Base-by-base conservation (phyloP, 2,888 invertebrate species). In the Lithophane ornitopus region DNA sequence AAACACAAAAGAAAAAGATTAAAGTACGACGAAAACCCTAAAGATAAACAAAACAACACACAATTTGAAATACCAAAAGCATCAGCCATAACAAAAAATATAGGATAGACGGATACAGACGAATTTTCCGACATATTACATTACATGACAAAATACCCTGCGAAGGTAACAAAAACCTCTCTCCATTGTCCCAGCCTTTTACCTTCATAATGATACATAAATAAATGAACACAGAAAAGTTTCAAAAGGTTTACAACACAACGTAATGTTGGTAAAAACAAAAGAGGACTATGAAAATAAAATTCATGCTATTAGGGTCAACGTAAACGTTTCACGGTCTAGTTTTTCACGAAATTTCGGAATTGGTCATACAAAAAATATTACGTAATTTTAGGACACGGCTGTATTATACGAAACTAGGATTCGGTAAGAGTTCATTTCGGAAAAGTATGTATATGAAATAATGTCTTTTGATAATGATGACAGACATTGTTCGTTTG, bases 211-310 rank as follows among this genome's bases (percentile, higher is more conserved):
- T 79, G 79, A 76, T 67, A 71, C 66, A 74, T 79, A 85, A 74
- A 84, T 85, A 84, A 84, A 82, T 71, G 73, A 74, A 82, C 79
- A 69, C 69, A 83, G 66, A 34, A 49, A 70, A 71, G 75, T 79
- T 78, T 68, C 74, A 73, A 84, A 78, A 86, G 19, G 76, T 86
- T 84, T 87, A 78, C 86, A 81, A 85, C 70, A 87, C 70, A 76
- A 78, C 54, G 74, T 72, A 87, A 88, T 88, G 87, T 86, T 80
- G 62, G 28, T 62, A 78, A 80, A 75, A 80, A 86, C 84, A 85
- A 88, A 88, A 84, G 82, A 59, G 76, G 81, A 46, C 28, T 69
- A 72, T 12, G 67, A 81, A 85, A 76, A 83, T 68, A 74, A 74
- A 83, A 75, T 84, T 72, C 65, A 39, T 3, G 58, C 22, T 66